A percentile compares a stretch with the other conserved stretches of the same genome.
phyloP scores from a whole-genome alignment of 2,888 invertebrate genomes.

The Campoplex capitator region DNA sequence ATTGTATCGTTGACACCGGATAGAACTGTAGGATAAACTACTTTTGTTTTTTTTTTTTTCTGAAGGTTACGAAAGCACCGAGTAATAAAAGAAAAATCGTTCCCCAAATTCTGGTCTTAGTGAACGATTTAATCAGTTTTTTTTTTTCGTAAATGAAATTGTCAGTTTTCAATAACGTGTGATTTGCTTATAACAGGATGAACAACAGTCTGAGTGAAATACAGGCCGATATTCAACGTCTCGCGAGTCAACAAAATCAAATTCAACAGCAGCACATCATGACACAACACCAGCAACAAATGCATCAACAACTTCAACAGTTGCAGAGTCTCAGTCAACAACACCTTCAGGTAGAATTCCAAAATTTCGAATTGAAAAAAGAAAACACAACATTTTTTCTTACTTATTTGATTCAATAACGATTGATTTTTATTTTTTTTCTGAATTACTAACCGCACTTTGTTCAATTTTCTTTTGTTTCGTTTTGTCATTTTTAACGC shows the following conservation, averaged over 20 bases:
- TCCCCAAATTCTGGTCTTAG: no score
- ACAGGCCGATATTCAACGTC: conserved; percentile 96
- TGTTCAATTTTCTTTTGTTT: background rate
- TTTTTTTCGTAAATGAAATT: background rate
- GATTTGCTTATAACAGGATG: conserved; percentile 88
- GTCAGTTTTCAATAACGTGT: conserved; percentile 4
- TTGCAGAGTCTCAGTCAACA: conserved; percentile 85
- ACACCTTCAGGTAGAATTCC: conserved; percentile 78
- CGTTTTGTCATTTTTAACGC: conserved; percentile 22
- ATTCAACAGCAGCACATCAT: conserved; percentile 89
- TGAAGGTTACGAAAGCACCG: background rate
- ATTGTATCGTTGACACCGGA: background rate
- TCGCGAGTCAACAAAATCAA: conserved; percentile 93
- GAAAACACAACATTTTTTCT: background rate
- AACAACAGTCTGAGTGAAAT: conserved; percentile 97
- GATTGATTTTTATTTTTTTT: background rate
- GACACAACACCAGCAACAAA: conserved; percentile 86
- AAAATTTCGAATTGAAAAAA: background rate
- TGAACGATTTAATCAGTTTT: background rate
- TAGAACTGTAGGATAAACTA: background rate
- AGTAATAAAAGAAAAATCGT: background rate
- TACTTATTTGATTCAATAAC: background rate
- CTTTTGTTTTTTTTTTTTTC: background rate
- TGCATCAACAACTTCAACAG: conserved; percentile 87
- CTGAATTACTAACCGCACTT: background rate